phyloP scores from a whole-genome alignment of 2,888 invertebrate genomes.

The Onchidella celtica region DNA sequence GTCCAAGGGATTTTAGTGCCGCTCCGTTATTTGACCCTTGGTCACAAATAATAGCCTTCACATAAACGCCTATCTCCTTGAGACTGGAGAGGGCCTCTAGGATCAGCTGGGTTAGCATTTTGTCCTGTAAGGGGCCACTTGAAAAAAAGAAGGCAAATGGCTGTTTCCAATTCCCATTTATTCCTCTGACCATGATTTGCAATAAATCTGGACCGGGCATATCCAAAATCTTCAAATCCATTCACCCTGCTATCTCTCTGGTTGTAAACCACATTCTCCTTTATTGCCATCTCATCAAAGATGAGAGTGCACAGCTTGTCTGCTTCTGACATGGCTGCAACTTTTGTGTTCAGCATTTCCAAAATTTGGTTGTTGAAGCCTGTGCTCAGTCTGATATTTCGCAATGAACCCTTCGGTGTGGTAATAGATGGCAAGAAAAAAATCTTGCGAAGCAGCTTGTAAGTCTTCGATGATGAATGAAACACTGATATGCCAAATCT shows the following conservation, averaged over 20 bases:
- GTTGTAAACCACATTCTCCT: constrained; percentile 12
- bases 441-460: constrained; percentile 1
- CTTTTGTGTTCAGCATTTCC: neutral
- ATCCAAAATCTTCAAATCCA: neutral
- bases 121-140: constrained; percentile 1
- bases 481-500: neutral
- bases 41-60: constrained; percentile 26
- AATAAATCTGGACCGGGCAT: neutral
- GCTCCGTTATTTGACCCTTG: constrained; percentile 24
- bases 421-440: constrained; percentile 3
- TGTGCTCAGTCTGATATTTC: neutral
- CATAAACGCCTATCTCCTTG: neutral
- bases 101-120: neutral
- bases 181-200: constrained; percentile 24
- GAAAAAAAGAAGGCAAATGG: constrained; percentile 21
- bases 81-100: neutral
- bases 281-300: constrained; percentile 32
- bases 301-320: constrained; percentile 20
- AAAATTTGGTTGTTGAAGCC: constrained; percentile 4
- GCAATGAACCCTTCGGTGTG: constrained; percentile 2
- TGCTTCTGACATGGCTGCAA: neutral
- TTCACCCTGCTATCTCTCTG: neutral
- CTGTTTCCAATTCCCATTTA: constrained; percentile 19
- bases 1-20: neutral
- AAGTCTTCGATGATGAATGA: constrained; percentile 4